Percentiles rank a stretch among this genome's conserved stretches.
Conservation (phyloP, 2,888 invertebrate species). For the Leptinotarsa tumamoca region DNA sequence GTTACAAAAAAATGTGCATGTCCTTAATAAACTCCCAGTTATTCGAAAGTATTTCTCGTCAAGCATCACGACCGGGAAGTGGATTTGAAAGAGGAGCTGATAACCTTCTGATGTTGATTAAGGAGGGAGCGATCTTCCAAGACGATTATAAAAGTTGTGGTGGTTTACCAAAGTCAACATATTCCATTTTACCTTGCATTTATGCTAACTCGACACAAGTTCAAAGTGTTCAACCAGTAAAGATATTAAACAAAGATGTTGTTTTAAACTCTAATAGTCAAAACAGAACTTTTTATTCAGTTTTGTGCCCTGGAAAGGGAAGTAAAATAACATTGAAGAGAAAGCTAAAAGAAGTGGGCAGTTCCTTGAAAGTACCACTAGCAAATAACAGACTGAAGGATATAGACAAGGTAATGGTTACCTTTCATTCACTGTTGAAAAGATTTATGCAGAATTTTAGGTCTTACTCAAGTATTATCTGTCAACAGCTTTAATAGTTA, state of each 20-base stretch:
- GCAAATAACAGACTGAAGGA: conserved; percentile 52
- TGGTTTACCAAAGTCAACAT: conserved; percentile 80
- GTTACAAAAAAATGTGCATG: conserved; percentile 90
- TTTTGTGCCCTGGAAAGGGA: conserved; percentile 83
- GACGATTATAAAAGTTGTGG: conserved; percentile 81
- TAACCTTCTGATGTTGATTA: conserved; percentile 80
- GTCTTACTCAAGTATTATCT: too few relatives aligned
- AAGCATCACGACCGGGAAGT: conserved; percentile 70
- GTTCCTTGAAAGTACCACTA: conserved; percentile 38
- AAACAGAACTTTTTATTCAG: conserved; percentile 78
- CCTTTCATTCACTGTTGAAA: too few relatives aligned
- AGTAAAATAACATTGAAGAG: conserved; percentile 88
- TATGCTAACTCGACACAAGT: conserved; percentile 71
- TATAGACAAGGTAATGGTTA: conserved; percentile 55
- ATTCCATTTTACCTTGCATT: conserved; percentile 80
- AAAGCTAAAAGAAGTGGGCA: conserved; percentile 68
- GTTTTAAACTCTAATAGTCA: conserved; percentile 54
- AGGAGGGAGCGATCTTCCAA: conserved; percentile 82
- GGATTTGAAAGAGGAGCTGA: conserved; percentile 69
- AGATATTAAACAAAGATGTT: conserved; percentile 41
- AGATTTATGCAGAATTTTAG: too few relatives aligned
- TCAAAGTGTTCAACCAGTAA: conserved; percentile 64
- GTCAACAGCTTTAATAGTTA: too few relatives aligned
- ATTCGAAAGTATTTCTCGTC: conserved; percentile 71
- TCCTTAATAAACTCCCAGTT: conserved; percentile 82